Evolutionary conservation across 2,797 vertebrate genomes (phyloP).

Genomic region (Crypturellus tataupa): DNA sequence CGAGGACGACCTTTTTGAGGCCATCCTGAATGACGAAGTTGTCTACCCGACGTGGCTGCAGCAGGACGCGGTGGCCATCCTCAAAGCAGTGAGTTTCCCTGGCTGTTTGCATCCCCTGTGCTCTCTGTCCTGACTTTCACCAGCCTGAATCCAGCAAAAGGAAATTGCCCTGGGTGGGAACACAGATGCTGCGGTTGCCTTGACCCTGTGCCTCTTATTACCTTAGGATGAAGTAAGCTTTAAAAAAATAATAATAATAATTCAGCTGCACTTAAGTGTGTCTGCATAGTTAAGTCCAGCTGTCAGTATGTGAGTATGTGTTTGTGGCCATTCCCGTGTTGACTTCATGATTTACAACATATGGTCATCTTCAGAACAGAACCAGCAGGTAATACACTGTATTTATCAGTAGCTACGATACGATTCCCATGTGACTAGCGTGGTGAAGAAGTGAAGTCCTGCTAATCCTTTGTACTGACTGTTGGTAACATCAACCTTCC

Average conservation of each 20-base stretch:
- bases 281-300: conserved; percentile 20
- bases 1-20: conserved; percentile 96
- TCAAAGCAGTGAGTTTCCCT: conserved; percentile 90
- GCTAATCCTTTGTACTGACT: not conserved
- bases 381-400: not conserved
- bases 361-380: not conserved
- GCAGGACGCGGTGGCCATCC: conserved; percentile 88
- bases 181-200: rapidly evolving
- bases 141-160: not conserved
- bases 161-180: not conserved
- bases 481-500: not conserved
- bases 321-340: conserved; percentile 27
- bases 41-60: conserved; percentile 94
- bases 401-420: not conserved
- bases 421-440: not conserved
- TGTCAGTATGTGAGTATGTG: not conserved
- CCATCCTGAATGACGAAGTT: conserved; percentile 94
- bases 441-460: not conserved
- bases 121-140: not conserved
- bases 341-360: conserved; percentile 18
- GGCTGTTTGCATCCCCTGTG: rapidly evolving
- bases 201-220: not conserved
- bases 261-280: not conserved
- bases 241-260: not conserved
- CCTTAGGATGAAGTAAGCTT: conserved; percentile 31